Evolutionary conservation across 2,113 vertebrate genomes (phyloP), one percentile per base, ranked within the genome.

Genomic region (Semicossyphus pulcher): DNA sequence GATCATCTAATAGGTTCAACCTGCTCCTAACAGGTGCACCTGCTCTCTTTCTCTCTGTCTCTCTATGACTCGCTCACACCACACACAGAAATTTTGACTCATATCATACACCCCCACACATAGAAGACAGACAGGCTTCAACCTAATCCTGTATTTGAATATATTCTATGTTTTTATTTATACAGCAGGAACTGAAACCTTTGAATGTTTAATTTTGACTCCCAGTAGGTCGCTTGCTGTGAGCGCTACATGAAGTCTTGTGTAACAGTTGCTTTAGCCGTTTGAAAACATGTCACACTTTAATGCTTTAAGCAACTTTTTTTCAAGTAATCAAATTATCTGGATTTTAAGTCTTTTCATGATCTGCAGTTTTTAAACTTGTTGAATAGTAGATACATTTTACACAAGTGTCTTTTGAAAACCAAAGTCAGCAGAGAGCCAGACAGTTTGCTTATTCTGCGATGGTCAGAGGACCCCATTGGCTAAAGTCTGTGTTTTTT

Each of bases 141-240:
- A 14, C 48, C 1, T 10, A 21, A 9, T 14, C n/a, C 14, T 14
- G 56, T 26, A 54, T 61, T 63, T 65, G 10, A 72, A 34, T 79
- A 39, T 11, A 11, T 49, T 28, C 26, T 1, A 52, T 42, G 1
- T 5, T 49, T 32, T 26, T 26, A 25, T 60, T 21, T 31, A 12
- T 32, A 10, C 3, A 48, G 10, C 9, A 58, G 37, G 70, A 81
- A 69, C 26, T 72, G 69, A 81, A 86, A 81, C 58, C 0, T 7
- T 12, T 47, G 34, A 18, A 20, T 11, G 10, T 32, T 49, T 58
- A 59, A 34, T 48, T 64, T 39, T 8, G 23, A 47, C 56, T 39
- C 3, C 4, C 9, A n/a, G n/a, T 48, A 47, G 4, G 3, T n/a
- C 3, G 5, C 18, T 44, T 32, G 44, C 11, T 32, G 4, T 25